These are phyloP conservation scores for Athene noctua DNA, from an alignment of 2,113 vertebrate genomes.

Conservation along the genomic window DNA sequence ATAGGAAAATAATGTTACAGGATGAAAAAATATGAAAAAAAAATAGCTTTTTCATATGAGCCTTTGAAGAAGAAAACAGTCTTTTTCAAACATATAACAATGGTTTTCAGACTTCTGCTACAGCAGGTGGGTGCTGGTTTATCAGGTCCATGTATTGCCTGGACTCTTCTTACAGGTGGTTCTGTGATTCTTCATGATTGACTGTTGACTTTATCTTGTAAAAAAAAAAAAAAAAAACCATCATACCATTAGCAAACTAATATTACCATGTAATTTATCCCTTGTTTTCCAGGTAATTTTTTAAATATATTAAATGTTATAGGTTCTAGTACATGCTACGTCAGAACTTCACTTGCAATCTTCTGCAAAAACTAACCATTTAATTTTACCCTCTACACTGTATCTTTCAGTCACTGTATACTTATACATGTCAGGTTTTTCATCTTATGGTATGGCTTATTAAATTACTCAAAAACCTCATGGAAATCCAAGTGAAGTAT, in stretches of 20 bases:
- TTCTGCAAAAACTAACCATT: background rate
- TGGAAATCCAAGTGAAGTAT: background rate
- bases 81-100: background rate
- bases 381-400: background rate
- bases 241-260: background rate
- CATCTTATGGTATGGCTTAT: background rate
- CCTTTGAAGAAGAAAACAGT: background rate
- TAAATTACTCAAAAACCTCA: background rate
- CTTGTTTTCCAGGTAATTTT: background rate
- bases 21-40: background rate
- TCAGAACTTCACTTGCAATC: background rate
- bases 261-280: accelerated
- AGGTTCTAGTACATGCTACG: background rate
- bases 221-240: accelerated
- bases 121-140: background rate
- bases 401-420: background rate
- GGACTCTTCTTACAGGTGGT: background rate
- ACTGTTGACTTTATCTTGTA: background rate
- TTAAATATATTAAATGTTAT: background rate
- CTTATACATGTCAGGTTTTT: background rate
- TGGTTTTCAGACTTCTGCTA: background rate
- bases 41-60: background rate
- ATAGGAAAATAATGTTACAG: background rate
- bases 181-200: background rate
- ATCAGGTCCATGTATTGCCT: background rate